These are phyloP conservation scores for Coecobrya sp. DNA, from an alignment of 2,888 invertebrate genomes.

Conservation along the genomic window DNA sequence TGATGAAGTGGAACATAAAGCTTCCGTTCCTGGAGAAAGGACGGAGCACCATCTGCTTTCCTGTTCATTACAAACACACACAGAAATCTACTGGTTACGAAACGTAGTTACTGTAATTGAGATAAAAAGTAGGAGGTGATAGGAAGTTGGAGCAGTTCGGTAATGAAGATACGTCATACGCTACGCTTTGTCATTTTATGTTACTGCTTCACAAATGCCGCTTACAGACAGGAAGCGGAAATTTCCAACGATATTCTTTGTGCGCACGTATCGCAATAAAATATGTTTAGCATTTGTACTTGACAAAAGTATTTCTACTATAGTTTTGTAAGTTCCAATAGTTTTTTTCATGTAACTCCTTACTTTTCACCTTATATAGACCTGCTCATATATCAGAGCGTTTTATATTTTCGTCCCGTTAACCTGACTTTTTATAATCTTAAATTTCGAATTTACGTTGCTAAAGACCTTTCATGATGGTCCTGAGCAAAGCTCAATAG, in stretches of 20 bases:
- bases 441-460: no score
- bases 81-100: background rate
- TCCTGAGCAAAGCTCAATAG: no score
- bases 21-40: constrained; percentile 26
- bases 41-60: constrained; percentile 28
- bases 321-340: no score
- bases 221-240: background rate
- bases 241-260: constrained; percentile 9
- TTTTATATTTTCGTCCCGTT: no score
- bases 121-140: background rate
- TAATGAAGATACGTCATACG: background rate
- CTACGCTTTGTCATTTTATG: background rate
- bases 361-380: no score
- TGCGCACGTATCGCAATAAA: no score
- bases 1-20: background rate
- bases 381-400: no score
- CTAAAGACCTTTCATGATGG: no score
- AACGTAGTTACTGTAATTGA: background rate
- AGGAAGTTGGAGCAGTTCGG: background rate
- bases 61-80: background rate
- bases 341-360: no score
- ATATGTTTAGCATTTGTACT: no score
- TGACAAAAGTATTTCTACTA: no score
- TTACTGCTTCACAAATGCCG: background rate
- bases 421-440: no score